Conservation (phyloP, 2,888 invertebrate genomes). For the Dromius quadrimaculatus region DNA sequence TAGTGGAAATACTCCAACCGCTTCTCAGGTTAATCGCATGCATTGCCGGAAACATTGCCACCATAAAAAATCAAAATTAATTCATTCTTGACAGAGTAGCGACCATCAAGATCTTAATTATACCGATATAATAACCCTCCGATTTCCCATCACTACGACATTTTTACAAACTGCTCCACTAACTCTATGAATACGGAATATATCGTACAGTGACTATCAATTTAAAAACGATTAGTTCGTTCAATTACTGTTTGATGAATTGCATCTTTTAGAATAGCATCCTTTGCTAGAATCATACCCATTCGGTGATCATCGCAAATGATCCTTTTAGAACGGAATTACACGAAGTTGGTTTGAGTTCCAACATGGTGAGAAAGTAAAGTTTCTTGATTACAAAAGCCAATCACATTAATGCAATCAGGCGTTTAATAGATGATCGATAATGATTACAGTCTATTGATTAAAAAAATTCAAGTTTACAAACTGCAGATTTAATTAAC, state of each 20-base stretch:
- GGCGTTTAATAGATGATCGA: slow-evolving; percentile 51
- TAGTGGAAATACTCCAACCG: not conserved
- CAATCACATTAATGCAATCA: slow-evolving; percentile 52
- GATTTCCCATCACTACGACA: slow-evolving; percentile 36
- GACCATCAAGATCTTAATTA: slow-evolving; percentile 48
- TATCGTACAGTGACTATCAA: slow-evolving; percentile 44
- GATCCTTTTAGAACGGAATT: not conserved
- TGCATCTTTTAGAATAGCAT: slow-evolving; percentile 53
- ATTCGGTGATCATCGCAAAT: slow-evolving; percentile 17
- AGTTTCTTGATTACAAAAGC: slow-evolving; percentile 52
- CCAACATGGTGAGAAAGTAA: slow-evolving; percentile 17
- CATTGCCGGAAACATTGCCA: slow-evolving; percentile 31
- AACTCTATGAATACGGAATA: slow-evolving; percentile 49
- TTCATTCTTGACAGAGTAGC: slow-evolving; percentile 31
- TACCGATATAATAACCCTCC: slow-evolving; percentile 32
- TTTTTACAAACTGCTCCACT: slow-evolving; percentile 17
- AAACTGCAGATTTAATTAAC: slow-evolving; percentile 51
- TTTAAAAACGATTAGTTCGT: slow-evolving; percentile 55
- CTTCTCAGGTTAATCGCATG: slow-evolving; percentile 28
- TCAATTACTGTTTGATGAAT: slow-evolving; percentile 57
- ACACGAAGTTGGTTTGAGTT: not conserved
- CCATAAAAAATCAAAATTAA: slow-evolving; percentile 30
- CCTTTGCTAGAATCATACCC: slow-evolving; percentile 3
- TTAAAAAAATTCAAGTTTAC: slow-evolving; percentile 42
- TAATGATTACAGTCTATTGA: slow-evolving; percentile 47